phyloP scores from a whole-genome alignment of 1,140 invertebrate genomes.

The Nebria ingens region DNA sequence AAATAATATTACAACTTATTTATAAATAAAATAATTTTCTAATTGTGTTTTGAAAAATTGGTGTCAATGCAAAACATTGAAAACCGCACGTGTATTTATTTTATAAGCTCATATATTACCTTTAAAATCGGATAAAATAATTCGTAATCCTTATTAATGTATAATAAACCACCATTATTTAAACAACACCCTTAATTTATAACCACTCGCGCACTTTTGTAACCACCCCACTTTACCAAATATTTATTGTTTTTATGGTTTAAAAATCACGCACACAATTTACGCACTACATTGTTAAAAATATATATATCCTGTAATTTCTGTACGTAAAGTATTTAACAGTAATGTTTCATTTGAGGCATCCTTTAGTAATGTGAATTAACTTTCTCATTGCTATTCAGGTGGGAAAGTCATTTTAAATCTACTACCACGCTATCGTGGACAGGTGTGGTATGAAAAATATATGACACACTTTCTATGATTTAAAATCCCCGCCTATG shows the following conservation, averaged over 20 bases:
- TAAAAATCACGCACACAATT: too few species aligned
- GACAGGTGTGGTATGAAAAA: not conserved
- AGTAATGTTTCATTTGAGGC: not conserved
- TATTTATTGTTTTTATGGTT: too few species aligned
- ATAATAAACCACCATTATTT: not conserved
- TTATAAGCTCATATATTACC: too few species aligned
- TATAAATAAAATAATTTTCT: too few species aligned
- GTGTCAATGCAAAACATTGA: too few species aligned
- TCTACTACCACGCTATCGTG: not conserved
- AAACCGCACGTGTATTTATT: too few species aligned
- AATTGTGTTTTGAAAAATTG: too few species aligned
- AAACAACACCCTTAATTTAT: not conserved
- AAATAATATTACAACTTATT: too few species aligned
- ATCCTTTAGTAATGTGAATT: not conserved
- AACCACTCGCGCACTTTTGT: not conserved
- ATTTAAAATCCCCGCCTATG: too few species aligned
- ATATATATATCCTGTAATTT: not conserved
- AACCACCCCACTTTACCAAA: too few species aligned
- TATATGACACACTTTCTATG: conserved; percentile 1
- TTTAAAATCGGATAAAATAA: too few species aligned
- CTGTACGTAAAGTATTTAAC: not conserved
- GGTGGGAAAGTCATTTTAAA: conserved; percentile 1
- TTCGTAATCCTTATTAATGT: too few species aligned
- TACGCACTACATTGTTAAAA: conserved; percentile 1
- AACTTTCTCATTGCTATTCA: conserved; percentile 8